Evolutionary conservation across 2,888 invertebrate species (phyloP).

Genomic region (Andrena bicolor): DNA sequence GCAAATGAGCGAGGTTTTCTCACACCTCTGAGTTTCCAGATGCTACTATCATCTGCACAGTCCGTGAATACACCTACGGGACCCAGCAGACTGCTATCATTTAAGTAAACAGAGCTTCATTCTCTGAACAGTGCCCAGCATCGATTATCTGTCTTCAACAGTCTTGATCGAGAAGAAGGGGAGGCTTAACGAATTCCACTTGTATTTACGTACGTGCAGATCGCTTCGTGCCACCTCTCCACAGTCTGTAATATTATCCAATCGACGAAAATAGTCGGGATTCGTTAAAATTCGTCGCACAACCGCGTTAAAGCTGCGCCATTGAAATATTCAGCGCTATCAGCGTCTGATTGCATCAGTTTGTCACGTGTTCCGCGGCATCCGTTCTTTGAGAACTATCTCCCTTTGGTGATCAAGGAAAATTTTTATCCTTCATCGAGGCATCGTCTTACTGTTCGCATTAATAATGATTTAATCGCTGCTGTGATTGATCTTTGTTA

Average conservation of each 20-base stretch:
- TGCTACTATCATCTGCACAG: too few relatives aligned
- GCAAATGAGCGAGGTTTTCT: too few relatives aligned
- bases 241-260: background rate
- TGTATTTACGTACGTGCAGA: background rate
- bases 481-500: too few relatives aligned
- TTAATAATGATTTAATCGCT: too few relatives aligned
- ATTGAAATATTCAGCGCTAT: background rate
- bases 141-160: background rate
- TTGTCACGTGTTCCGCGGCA: background rate
- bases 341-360: conserved; percentile 17
- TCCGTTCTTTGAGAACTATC: background rate
- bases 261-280: conserved; percentile 36
- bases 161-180: background rate
- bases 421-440: background rate
- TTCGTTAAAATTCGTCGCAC: conserved; percentile 43
- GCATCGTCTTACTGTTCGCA: too few relatives aligned
- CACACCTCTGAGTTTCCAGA: too few relatives aligned
- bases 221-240: background rate
- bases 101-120: too few relatives aligned
- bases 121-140: too few relatives aligned
- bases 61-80: too few relatives aligned
- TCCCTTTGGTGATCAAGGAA: background rate
- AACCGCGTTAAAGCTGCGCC: background rate
- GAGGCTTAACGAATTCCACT: background rate
- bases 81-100: too few relatives aligned